Evolutionary conservation across 2,888 invertebrate genomes (phyloP), one percentile per base, ranked within the genome.

Genomic region (Tyria jacobaeae): DNA sequence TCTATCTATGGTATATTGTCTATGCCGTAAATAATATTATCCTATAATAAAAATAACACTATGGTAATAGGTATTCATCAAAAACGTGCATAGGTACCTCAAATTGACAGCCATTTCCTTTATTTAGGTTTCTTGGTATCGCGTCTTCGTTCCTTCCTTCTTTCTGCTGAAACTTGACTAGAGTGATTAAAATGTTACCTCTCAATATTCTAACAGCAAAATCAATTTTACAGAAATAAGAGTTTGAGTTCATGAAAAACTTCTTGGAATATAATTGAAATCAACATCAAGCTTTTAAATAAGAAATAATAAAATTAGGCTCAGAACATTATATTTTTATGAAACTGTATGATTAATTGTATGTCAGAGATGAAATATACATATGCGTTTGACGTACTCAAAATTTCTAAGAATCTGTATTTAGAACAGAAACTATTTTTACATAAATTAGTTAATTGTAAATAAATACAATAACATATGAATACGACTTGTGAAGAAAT

Each of bases 261-360:
- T 76, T 74, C 70, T 44, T 47, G 65, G 70, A 72, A 76, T 61
- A 37, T 49, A 62, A 35, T 51, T 15, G 62, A 58, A 63, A 39
- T 62, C 57, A 56, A 60, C 58, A 55, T 55, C 34, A 56, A 34
- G 24, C 7, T 37, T 68, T 68, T 48, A 64, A 72, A 76, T 70
- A 72, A 74, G 57, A 65, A 63, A 65, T 73, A 71, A 75, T 51
- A 35, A 51, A 51, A 51, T 76, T 75, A 68, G 63, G 58, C 53
- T 58, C 34, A 56, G 60, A 58, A 64, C 68, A 64, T 65, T 56
- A 65, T 68, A 57, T 69, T 62, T 67, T 76, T 57, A 52, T 75
- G 68, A 72, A 75, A 80, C 78, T 63, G 65, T 72, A 71, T 81
- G 81, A 82, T 82, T 81, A 68, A 80, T 82, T 74, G 71, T 75